Base-by-base conservation (phyloP, 2,113 vertebrate species). In the Corythoichthys haematopterus region DNA sequence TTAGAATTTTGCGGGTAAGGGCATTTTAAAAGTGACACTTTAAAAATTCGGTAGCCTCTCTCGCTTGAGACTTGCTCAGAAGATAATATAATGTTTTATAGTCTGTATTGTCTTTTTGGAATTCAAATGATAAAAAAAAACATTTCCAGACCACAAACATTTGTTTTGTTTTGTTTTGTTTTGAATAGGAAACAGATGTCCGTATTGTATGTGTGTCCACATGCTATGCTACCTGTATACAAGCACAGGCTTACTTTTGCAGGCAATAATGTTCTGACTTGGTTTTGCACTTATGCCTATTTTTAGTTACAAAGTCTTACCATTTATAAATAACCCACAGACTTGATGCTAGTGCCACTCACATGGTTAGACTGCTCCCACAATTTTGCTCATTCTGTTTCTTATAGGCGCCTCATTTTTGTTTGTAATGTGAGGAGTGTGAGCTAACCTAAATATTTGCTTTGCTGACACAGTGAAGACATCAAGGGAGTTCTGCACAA, bases 311-410 rank as follows among this genome's bases (percentile, higher is more conserved):
- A 65, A 68, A 72, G 69, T 75, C 70, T 66, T 71, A 72, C 53
- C 50, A 36, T 67, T 78, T 85, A 80, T 68, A 85, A 82, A 82
- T 82, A 85, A 77, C 73, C 47, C n/a, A 64, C 56, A 73, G 67
- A 75, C 64, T 74, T 62, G 56, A 70, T 38, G 47, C 68, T 63
- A 53, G 60, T 65, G 20, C 51, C 59, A 50, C n/a, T 46, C 60
- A 33, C 43, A 20, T 20, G 28, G 43, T 46, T 28, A n/a, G 5
- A 46, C 11, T 33, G 60, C 60, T 33, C 43, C 60, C 60, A 62
- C 60, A 46, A 11, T 62, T 28, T 1, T 4, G 20, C 43, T 14
- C 12, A 12, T 10, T 28, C 10, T 11, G 28, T 28, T 7, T 60
- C 35, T 62, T 62, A 28, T 45, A 62, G 43, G 16, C 4, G 35